Conservation (phyloP, 37 sponge, comb jelly and placozoan genomes). For the Haliclona indistincta region DNA sequence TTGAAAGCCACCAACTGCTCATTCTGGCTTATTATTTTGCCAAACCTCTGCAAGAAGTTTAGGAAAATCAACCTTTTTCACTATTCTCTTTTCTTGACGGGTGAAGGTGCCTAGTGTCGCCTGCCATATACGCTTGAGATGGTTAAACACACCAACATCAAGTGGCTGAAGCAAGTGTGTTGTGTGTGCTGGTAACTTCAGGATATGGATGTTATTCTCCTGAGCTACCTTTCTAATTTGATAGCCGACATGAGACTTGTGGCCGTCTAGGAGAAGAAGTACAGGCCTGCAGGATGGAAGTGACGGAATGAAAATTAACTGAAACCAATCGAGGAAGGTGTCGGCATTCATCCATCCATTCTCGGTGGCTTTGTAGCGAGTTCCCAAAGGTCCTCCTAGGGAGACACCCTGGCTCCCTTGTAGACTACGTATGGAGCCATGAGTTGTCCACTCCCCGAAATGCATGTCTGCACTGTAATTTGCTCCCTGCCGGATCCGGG, state of each 20-base stretch:
- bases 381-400: slow-evolving; percentile 36
- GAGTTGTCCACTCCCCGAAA: slow-evolving; percentile 39
- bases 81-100: too few relatives aligned
- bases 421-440: slow-evolving; percentile 51
- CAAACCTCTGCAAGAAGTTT: too few relatives aligned
- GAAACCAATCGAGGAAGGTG: slow-evolving; percentile 47
- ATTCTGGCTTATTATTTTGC: too few relatives aligned
- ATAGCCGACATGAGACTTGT: neutral
- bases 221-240: neutral
- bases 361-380: slow-evolving; percentile 5
- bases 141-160: too few relatives aligned
- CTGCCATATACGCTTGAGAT: too few relatives aligned
- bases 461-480: slow-evolving; percentile 38
- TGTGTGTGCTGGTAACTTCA: too few relatives aligned
- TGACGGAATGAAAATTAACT: slow-evolving; percentile 26
- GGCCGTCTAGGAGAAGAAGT: neutral
- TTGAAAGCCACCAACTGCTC: too few relatives aligned
- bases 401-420: slow-evolving; percentile 18
- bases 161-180: too few relatives aligned
- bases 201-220: neutral
- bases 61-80: too few relatives aligned
- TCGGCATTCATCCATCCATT: slow-evolving; percentile 48
- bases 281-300: neutral
- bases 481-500: slow-evolving; percentile 44
- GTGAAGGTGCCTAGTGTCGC: too few relatives aligned